Conservation (phyloP, 2,888 invertebrate species). For the Alviniconcha strummeri region DNA sequence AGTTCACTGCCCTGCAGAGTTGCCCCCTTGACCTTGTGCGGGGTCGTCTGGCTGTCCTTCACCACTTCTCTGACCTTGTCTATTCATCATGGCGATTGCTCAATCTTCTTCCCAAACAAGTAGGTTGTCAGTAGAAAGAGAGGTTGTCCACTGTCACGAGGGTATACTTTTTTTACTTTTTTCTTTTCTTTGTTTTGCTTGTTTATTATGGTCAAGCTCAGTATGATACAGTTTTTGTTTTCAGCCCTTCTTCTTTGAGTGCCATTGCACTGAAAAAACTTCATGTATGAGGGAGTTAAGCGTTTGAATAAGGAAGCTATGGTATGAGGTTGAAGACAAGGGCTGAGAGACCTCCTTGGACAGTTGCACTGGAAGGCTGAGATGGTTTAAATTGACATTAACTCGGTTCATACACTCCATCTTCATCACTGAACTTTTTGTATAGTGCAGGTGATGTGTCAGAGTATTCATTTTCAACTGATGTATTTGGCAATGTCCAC, state of each 20-base stretch:
- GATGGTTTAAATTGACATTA: too few species aligned
- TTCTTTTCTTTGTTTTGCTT: background rate
- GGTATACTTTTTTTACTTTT: background rate
- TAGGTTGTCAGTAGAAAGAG: slow-evolving; percentile 37
- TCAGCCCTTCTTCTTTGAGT: background rate
- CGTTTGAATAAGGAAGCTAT: too few species aligned
- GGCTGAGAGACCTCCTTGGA: too few species aligned
- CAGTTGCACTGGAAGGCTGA: too few species aligned
- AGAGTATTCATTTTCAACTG: too few species aligned
- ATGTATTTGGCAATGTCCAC: too few species aligned
- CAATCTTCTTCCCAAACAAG: slow-evolving; percentile 57
- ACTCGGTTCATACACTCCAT: too few species aligned
- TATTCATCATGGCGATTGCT: slow-evolving; percentile 77
- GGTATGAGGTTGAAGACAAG: too few species aligned
- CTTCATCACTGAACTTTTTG: too few species aligned
- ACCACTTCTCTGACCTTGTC: slow-evolving; percentile 80
- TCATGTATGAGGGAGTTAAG: too few species aligned
- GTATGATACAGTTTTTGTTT: background rate
- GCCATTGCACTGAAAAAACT: too few species aligned
- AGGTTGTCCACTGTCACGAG: background rate
- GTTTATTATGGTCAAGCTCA: background rate
- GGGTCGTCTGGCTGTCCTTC: slow-evolving; percentile 77
- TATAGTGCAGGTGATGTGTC: too few species aligned
- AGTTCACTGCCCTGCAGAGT: slow-evolving; percentile 77
- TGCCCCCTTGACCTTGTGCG: slow-evolving; percentile 76